Base-by-base conservation (phyloP, 2,797 vertebrate genomes). In the Artibeus jamaicensis region DNA sequence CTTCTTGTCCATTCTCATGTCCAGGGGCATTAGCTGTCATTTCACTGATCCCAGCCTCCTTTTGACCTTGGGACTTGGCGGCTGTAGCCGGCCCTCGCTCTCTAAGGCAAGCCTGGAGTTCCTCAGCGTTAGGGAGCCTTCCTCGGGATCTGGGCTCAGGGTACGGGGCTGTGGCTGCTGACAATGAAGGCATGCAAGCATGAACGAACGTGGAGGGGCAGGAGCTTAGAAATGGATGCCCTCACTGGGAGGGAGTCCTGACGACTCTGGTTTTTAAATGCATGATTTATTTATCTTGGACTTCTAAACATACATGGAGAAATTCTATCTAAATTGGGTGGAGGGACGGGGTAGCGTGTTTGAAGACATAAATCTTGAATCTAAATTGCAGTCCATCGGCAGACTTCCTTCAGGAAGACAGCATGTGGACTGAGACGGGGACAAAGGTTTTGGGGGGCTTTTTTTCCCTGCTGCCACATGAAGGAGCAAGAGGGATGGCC, bases 231-330 rank as follows among this genome's bases (percentile, higher is more conserved):
- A 77, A 14, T 15, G 57, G 89, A 37, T 89, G 46, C 39, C 78
- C 76, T 83, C 79, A 29, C 37, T 26, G 50, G 74, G 86, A 74
- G 94, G 95, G 88, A 87, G 26, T 67, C 90, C 62, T 29, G 8
- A n/a, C 15, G 81, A 37, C 59, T 19, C 82, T 85, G 91, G 86
- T 74, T 79, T 95, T 70, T 91, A 32, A 83, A 81, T 68, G 96
- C 92, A 73, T 82, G 95, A 78, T 67, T 77, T 95, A 68, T 97
- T 93, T 94, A 59, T 93, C 84, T 82, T 29, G 6, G 78, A 44
- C 87, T 96, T 59, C 57, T 65, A 91, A 85, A 78, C 48, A 6
- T 29, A 37, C 29, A 14, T 12, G 71, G 53, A 62, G 73, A 95
- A 82, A 59, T 82, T 76, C 34, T 46, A 29, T 78, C 83, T 65